Evolutionary conservation across 2,113 vertebrate genomes (phyloP).

Genomic region (Nesogale talazaci): DNA sequence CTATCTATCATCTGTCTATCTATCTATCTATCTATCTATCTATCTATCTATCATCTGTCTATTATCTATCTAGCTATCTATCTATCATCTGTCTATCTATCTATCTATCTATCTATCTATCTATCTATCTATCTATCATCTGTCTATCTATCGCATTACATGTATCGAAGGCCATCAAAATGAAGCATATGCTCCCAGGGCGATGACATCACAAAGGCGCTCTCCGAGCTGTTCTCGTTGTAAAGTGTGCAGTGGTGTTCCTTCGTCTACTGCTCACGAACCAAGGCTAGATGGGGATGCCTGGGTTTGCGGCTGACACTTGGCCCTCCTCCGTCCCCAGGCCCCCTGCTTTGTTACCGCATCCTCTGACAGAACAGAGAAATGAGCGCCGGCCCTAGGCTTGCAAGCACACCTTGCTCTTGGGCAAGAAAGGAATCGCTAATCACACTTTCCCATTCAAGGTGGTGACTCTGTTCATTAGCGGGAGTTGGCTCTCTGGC

Average conservation of each 20-base stretch:
- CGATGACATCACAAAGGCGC: no score
- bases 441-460: no score
- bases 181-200: background rate
- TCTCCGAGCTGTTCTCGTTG: background rate
- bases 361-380: background rate
- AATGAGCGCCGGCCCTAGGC: background rate
- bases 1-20: no score
- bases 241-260: background rate
- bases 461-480: no score
- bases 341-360: background rate
- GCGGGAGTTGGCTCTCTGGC: background rate
- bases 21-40: no score
- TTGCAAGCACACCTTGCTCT: background rate
- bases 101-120: no score
- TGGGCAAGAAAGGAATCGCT: background rate
- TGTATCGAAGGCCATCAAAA: background rate
- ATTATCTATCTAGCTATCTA: no score
- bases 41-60: no score
- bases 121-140: no score
- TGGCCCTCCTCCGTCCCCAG: accelerated
- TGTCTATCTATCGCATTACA: no score
- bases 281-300: background rate
- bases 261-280: background rate
- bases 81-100: no score
- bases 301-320: background rate